Percentiles rank a stretch among this genome's conserved stretches.
phyloP scores from a whole-genome alignment of 2,797 vertebrate species.

The Megalops cyprinoides region DNA sequence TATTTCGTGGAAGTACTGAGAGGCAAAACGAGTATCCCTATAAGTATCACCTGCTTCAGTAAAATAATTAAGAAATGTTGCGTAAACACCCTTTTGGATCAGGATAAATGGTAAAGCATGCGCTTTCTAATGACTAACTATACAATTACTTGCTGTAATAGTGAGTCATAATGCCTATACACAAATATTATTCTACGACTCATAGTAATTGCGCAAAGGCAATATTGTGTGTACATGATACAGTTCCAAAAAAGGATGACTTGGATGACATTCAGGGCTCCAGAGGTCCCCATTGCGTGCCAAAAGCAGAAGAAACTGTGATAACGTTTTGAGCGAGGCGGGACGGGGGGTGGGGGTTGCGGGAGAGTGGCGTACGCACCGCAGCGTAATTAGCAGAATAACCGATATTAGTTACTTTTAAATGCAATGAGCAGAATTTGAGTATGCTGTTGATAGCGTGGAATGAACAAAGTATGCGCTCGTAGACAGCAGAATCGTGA shows the following conservation, averaged over 20 bases:
- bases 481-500: too few species aligned
- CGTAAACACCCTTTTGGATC: background rate
- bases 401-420: background rate
- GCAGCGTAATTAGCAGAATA: background rate
- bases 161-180: background rate
- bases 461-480: too few species aligned
- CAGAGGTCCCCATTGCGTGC: too few species aligned
- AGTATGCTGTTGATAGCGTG: too few species aligned
- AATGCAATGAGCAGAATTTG: background rate
- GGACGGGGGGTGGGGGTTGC: too few species aligned
- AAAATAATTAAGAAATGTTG: background rate
- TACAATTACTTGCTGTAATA: background rate
- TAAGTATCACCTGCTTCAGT: background rate
- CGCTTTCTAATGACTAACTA: background rate
- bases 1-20: background rate
- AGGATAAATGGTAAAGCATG: background rate
- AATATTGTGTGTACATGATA: too few species aligned
- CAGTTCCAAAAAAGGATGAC: too few species aligned
- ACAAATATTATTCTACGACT: background rate
- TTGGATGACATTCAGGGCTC: too few species aligned
- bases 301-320: too few species aligned
- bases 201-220: background rate
- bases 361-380: too few species aligned
- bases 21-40: background rate
- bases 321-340: too few species aligned